phyloP scores from a whole-genome alignment of 2,797 vertebrate genomes.

The Xerus rutilus region DNA sequence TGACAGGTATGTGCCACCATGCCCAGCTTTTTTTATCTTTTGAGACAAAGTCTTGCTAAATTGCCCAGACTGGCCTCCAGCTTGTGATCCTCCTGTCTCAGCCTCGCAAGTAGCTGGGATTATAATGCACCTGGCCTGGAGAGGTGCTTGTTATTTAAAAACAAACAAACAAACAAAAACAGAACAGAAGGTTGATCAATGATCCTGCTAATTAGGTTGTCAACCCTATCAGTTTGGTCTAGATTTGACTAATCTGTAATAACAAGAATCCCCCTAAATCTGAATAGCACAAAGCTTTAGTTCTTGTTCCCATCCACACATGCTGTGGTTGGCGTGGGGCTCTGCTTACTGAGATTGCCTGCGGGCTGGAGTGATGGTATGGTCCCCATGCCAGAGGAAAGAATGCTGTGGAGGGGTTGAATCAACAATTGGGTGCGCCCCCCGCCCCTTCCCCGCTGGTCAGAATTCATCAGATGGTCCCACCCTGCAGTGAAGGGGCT shows the following conservation, averaged over 20 bases:
- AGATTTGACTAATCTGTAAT: not conserved
- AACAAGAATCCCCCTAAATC: not conserved
- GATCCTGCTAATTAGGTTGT: not conserved
- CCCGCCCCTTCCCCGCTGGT: not conserved
- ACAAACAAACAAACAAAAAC: not conserved
- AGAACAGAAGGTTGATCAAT: not conserved
- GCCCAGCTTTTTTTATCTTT: too few species aligned
- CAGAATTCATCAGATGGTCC: not conserved
- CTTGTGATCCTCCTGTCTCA: too few species aligned
- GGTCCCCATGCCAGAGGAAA: not conserved
- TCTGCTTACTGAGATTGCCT: not conserved
- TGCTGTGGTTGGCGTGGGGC: not conserved
- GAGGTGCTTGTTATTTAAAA: not conserved
- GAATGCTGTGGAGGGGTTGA: not conserved
- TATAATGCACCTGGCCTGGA: too few species aligned
- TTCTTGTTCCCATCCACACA: not conserved
- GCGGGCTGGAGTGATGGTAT: not conserved
- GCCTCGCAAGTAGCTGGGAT: too few species aligned
- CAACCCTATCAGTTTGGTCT: not conserved
- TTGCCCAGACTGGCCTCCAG: too few species aligned
- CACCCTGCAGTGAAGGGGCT: not conserved
- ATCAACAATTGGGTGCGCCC: slow-evolving; percentile 22
- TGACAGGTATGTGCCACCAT: too few species aligned
- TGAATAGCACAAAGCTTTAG: not conserved
- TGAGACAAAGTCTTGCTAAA: too few species aligned